These are phyloP conservation scores for Cheumatopsyche charites DNA, from an alignment of 1,140 invertebrate genomes.

Conservation along the genomic window DNA sequence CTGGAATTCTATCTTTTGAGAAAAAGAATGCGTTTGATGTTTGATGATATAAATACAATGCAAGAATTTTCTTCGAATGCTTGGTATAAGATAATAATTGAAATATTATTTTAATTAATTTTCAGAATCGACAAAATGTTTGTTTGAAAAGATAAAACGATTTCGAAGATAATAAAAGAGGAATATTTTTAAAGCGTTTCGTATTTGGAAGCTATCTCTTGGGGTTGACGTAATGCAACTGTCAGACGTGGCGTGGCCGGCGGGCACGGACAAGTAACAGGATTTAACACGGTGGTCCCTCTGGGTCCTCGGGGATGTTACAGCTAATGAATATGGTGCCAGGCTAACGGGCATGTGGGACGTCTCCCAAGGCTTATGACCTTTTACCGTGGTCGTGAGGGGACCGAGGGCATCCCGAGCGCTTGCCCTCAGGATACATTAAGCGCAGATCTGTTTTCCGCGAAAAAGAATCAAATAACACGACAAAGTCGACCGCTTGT, in stretches of 20 bases:
- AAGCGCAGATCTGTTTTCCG: background rate
- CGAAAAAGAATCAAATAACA: background rate
- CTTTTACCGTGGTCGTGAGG: conserved; percentile 28
- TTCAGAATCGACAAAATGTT: too few species aligned
- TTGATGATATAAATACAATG: conserved; percentile 42
- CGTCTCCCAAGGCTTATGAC: conserved; percentile 29
- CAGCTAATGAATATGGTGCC: conserved; percentile 46
- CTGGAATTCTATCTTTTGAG: conserved; percentile 43
- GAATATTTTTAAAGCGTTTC: too few species aligned
- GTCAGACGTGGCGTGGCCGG: conserved; percentile 4
- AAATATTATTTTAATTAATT: too few species aligned
- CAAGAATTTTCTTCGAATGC: conserved; percentile 33
- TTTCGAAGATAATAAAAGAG: too few species aligned
- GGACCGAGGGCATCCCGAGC: background rate
- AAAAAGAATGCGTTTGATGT: conserved; percentile 47
- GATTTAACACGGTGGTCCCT: conserved; percentile 44
- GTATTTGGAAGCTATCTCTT: too few species aligned
- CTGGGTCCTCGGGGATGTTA: conserved; percentile 36
- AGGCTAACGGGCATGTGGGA: conserved; percentile 41
- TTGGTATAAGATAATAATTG: too few species aligned
- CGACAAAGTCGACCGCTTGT: too few species aligned
- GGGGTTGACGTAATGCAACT: conserved; percentile 24
- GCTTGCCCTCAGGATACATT: conserved; percentile 35
- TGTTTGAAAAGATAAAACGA: too few species aligned
- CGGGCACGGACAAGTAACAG: conserved; percentile 28